These are phyloP conservation scores for Drosophila oshimai DNA, from an alignment of 1,140 invertebrate species.

Conservation along the genomic window DNA sequence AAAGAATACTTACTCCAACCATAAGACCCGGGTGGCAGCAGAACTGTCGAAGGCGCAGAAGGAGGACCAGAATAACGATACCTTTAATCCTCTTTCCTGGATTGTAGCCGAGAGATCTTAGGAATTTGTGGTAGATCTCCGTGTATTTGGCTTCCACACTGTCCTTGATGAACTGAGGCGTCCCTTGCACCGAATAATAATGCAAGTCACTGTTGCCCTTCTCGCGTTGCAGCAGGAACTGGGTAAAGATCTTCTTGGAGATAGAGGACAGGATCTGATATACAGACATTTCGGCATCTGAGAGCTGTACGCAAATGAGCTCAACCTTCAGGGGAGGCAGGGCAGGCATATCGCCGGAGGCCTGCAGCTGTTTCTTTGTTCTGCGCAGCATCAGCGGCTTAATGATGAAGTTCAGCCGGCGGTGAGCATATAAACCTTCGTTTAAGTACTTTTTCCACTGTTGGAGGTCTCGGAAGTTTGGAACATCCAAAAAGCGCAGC, in stretches of 20 bases:
- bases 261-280: constrained; percentile 50
- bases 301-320: constrained; percentile 20
- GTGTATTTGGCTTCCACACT: constrained; percentile 8
- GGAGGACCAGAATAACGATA: constrained; percentile 46
- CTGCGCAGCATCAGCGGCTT: constrained; percentile 50
- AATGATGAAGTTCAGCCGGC: constrained; percentile 26
- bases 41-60: constrained; percentile 56
- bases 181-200: constrained; percentile 16
- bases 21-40: constrained; percentile 55
- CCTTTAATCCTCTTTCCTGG: constrained; percentile 24
- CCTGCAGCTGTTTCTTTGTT: constrained; percentile 41
- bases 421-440: constrained; percentile 15
- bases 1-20: constrained; percentile 20
- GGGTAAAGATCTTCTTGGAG: constrained; percentile 28
- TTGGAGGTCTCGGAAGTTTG: constrained; percentile 34
- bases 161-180: constrained; percentile 23
- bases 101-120: constrained; percentile 37
- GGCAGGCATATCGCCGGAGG: constrained; percentile 32
- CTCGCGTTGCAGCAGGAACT: constrained; percentile 38
- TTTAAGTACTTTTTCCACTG: constrained; percentile 31
- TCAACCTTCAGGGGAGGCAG: constrained; percentile 16
- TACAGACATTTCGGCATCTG: constrained; percentile 31
- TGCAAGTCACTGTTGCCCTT: constrained; percentile 35
- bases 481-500: constrained; percentile 36
- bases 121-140: constrained; percentile 31